A percentile compares a stretch with the other conserved stretches of the same genome.
These are phyloP conservation scores for Orchesellides sinensis DNA, from an alignment of 2,888 invertebrate genomes.

Conservation along the genomic window DNA sequence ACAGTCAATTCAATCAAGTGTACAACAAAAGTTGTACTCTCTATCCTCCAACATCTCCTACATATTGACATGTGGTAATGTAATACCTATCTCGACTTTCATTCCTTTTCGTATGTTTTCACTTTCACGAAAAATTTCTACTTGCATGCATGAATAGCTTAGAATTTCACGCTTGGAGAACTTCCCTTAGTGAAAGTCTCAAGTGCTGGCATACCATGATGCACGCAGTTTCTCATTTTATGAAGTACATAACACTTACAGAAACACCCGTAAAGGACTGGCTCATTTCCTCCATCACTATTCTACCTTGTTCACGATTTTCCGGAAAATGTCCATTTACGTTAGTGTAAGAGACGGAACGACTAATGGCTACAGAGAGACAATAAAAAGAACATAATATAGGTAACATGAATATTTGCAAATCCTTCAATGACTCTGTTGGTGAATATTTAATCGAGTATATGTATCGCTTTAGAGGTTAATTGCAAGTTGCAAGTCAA, in stretches of 20 bases:
- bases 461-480: not conserved
- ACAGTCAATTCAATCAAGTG: not conserved
- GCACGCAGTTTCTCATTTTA: not conserved
- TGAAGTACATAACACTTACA: slow-evolving; percentile 10
- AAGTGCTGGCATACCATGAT: not conserved
- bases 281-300: not conserved
- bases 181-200: not conserved
- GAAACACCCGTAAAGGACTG: slow-evolving; percentile 15
- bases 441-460: slow-evolving; percentile 13
- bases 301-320: not conserved
- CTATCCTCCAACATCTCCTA: not conserved
- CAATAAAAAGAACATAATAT: not conserved
- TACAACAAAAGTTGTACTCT: not conserved
- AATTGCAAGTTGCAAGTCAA: not conserved
- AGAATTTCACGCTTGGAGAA: slow-evolving; percentile 32
- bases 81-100: too few relatives aligned
- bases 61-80: too few relatives aligned
- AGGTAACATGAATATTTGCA: not conserved
- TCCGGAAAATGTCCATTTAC: not conserved
- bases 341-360: not conserved
- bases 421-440: not conserved
- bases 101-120: not conserved
- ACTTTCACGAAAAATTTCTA: not conserved
- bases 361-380: not conserved
- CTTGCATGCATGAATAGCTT: not conserved